phyloP scores from a whole-genome alignment of 2,888 invertebrate genomes.

The Brachylomia viminalis region DNA sequence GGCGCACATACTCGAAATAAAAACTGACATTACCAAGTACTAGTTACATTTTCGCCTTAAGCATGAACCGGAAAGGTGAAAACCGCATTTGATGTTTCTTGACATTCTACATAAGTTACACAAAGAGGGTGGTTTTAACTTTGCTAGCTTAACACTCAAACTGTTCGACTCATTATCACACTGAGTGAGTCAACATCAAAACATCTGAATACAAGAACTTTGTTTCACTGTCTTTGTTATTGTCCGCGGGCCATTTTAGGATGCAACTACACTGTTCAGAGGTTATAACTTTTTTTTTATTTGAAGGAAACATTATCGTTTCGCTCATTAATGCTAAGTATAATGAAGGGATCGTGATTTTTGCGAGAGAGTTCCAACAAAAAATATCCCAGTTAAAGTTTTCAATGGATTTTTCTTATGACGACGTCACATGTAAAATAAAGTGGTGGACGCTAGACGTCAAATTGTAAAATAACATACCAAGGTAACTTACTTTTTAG shows the following conservation, averaged over 20 bases:
- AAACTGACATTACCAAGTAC: neutral
- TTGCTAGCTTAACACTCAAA: constrained; percentile 35
- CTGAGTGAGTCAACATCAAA: constrained; percentile 18
- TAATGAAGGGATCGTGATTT: neutral
- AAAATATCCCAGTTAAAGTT: neutral
- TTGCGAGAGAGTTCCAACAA: neutral
- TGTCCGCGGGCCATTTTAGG: constrained; percentile 10
- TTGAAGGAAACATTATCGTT: neutral
- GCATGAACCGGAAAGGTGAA: neutral
- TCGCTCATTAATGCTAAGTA: neutral
- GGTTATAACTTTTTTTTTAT: neutral
- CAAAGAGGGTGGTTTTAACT: neutral
- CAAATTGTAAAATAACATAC: neutral
- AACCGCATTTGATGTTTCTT: neutral
- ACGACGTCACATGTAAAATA: neutral
- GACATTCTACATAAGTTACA: neutral
- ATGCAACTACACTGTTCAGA: neutral
- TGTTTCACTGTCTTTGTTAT: constrained; percentile 21
- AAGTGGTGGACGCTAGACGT: neutral
- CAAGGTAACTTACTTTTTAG: neutral
- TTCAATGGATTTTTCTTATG: neutral
- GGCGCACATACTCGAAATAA: neutral
- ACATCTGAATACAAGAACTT: constrained; percentile 34
- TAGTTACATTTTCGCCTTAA: neutral
- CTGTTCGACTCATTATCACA: constrained; percentile 37